Base-by-base conservation (phyloP, 1,140 invertebrate genomes). In the Eubasilissa regina region DNA sequence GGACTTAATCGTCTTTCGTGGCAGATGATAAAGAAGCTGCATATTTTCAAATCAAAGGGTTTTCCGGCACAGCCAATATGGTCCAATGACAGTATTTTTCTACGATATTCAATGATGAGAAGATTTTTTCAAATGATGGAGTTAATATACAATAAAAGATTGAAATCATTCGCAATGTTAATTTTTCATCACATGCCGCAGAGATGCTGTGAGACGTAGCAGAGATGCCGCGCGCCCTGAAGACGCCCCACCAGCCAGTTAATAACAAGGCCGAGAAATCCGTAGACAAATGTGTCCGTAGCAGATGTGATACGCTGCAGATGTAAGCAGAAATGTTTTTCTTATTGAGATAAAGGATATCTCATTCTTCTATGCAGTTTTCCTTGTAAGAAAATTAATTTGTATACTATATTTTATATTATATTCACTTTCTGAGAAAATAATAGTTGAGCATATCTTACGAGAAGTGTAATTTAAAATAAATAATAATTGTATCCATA, bases 281-380 rank as follows among this genome's bases (percentile, higher is more conserved):
- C 55, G 53, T 75, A 60, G 53, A 75, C 73, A 58, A 75, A 58
- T 60, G 73, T 75, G 73, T 60, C 25, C 73, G 73, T 58, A 75
- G 73, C 73, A 58, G 73, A 75, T 73, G 73, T 56, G 73, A 75
- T 53, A 48, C 45, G 44, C n/a, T 58, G 73, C 55, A 75, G 73
- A 75, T 55, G 55, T 75, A 75, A 58, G 73, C 25, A 75, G 58
- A 58, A 75, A 19, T 75, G 11, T 43, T 35, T 55, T 15, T 25
- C 55, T 75, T 44, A 55, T 75, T 60, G 55, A 75, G 73, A 75
- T 44, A 47, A 43, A 58, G 73, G 55, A 25, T 13, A 10, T 21
- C 8, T 64, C 60, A 35, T 64, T 64, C 19, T 8, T 35, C 60
- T 64, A 19, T 62, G 58, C 58, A 25, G 21, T 12, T 25, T 21